Base-by-base conservation (phyloP, 2,113 vertebrate genomes). In the Myiozetetes cayanensis region DNA sequence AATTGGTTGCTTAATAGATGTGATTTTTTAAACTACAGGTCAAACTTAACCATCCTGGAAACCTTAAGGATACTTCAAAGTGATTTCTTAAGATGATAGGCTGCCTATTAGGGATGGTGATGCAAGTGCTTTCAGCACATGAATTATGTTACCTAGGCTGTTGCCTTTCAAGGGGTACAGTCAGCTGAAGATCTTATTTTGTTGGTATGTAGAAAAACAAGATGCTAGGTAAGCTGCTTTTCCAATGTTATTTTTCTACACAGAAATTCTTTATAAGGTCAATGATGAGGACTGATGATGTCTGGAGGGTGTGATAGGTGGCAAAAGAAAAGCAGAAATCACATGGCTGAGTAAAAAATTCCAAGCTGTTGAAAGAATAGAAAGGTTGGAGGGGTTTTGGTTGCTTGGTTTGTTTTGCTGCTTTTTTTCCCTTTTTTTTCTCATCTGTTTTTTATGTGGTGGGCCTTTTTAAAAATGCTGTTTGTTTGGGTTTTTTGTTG, bases 241-340 rank as follows among this genome's bases (percentile, higher is more conserved):
- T 62, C 2, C 24, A 31, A 50, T 52, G 10, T 8, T 24, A 31
- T 37, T 85, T 77, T 65, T 27, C 20, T 59, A 3, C 28, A 7
- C 18, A 39, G 33, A 55, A 92, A 58, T 28, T 5, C 10, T 68
- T 55, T 77, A 21, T 55, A 39, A 33, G 30, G 16, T 23, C 12
- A 59, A 1, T 37, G 24, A 76, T 8, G 24, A 30, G 14, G 27
- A 30, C n/a, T 66, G 68, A 35, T 24, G 3, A 0, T 41, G 19
- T 71, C 30, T 81, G 47, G 9, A 10, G 30, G 31, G 16, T 24
- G 7, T 71, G 30, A 67, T 24, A 0, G 0, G 41, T 47, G 7
- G 27, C 30, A 59, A 78, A 84, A 89, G n/a, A 71, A 90, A 83
- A 71, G 24, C 7, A 68, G 72, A 80, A 96, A 49, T 65, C 31